phyloP scores from a whole-genome alignment of 2,888 invertebrate species.

The Drosophila picticornis region DNA sequence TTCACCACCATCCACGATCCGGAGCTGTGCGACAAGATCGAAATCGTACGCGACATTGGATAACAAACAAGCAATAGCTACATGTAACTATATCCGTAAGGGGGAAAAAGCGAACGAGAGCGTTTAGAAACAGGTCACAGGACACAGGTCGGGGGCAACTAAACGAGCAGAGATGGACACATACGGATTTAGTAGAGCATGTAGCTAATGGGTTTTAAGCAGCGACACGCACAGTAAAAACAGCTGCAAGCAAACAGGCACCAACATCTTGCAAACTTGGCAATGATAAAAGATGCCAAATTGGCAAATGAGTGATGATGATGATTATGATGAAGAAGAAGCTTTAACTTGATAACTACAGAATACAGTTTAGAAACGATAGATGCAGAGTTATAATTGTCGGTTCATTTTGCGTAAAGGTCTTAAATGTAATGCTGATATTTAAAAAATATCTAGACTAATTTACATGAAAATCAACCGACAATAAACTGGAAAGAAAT shows the following conservation, averaged over 20 bases:
- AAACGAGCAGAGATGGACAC: constrained; percentile 1
- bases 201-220: constrained; percentile 43
- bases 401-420: constrained; percentile 18
- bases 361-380: constrained; percentile 11
- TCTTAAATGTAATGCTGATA: constrained; percentile 19
- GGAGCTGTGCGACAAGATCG: constrained; percentile 86
- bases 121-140: constrained; percentile 35
- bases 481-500: background rate
- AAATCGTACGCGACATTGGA: constrained; percentile 85
- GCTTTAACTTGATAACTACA: constrained; percentile 52
- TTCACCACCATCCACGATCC: constrained; percentile 90
- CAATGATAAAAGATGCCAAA: background rate
- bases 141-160: constrained; percentile 58
- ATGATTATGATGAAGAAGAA: constrained; percentile 17
- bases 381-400: constrained; percentile 12
- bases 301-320: background rate
- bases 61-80: constrained; percentile 85
- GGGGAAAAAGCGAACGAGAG: constrained; percentile 45
- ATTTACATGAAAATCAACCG: background rate
- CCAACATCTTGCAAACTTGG: constrained; percentile 2
- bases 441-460: constrained; percentile 44
- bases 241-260: constrained; percentile 10
- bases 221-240: constrained; percentile 18
- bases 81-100: constrained; percentile 82
- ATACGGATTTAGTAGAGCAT: constrained; percentile 39